Conservation (phyloP, 2,888 invertebrate genomes). For the Cosmia pyralina region DNA sequence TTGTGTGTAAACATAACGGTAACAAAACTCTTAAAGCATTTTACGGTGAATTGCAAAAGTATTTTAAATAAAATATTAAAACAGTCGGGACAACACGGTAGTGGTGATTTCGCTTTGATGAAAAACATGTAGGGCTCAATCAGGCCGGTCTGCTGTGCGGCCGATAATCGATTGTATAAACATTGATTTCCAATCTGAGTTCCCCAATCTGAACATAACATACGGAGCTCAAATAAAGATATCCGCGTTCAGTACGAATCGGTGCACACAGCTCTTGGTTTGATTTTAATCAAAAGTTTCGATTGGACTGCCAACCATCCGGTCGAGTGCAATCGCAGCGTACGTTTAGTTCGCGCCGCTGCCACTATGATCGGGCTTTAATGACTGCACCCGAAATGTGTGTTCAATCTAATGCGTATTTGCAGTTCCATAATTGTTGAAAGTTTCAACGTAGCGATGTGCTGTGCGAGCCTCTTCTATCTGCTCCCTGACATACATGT, state of each 20-base stretch:
- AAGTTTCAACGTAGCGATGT: constrained; percentile 75
- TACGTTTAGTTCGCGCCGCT: constrained; percentile 71
- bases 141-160: constrained; percentile 40
- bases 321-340: constrained; percentile 80
- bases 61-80: constrained; percentile 24
- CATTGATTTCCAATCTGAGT: constrained; percentile 78
- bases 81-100: not conserved
- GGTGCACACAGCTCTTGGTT: constrained; percentile 79
- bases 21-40: constrained; percentile 10
- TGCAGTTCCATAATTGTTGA: constrained; percentile 84
- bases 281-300: constrained; percentile 90
- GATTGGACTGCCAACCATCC: constrained; percentile 85
- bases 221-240: constrained; percentile 87
- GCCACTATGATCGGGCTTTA: constrained; percentile 80
- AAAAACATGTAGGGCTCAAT: constrained; percentile 63
- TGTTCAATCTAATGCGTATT: constrained; percentile 86
- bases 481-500: constrained; percentile 70
- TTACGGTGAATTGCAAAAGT: not conserved
- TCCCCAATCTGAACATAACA: constrained; percentile 83
- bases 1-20: not conserved
- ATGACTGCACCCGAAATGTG: constrained; percentile 83
- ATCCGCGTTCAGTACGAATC: constrained; percentile 81
- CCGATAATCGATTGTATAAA: constrained; percentile 82
- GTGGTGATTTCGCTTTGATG: constrained; percentile 42
- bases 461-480: constrained; percentile 65